Base-by-base conservation (phyloP, 2,113 vertebrate species). In the Scolopax mira region DNA sequence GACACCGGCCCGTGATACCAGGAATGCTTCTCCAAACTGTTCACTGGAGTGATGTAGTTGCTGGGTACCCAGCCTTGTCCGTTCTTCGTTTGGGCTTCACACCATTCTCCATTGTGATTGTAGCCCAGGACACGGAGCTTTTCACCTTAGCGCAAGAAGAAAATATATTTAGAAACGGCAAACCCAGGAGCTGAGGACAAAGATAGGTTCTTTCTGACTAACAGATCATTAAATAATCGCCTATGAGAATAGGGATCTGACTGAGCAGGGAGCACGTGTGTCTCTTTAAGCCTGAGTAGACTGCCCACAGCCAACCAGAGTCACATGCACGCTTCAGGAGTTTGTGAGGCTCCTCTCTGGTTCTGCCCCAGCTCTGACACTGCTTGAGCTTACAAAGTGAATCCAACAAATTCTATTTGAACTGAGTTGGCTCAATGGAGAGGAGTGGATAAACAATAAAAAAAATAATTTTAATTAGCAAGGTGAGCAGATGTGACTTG, bases 61-160 rank as follows among this genome's bases (percentile, higher is more conserved):
- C 98, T 99, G 27, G 98, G 98, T 6, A 99, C 98, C 98, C 98
- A 99, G 37, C 98, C 98, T 87, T 99, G 98, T 19, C 98, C 98
- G 2, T 99, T 99, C 95, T 98, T 98, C 15, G 98, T 98, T 51
- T 98, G 98, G 12, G 98, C 98, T 96, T 99, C 98, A 5, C 98
- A 98, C 98, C 98, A 99, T 31, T 99, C 98, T n/a, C 98, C 98
- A 19, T 99, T 99, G 74, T 99, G 98, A 44, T 99, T 99, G 96
- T 99, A 99, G 92, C 98, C 98, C 87, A 99, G 93, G 80, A 99
- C 98, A 3, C 98, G 98, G 88, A 99, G 98, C 96, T 99, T 99
- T 79, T 99, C 98, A 79, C 98, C 98, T 99, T 61, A 39, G 44
- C 17, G 35, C 61, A 52, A n/a, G 57, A 44, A 52, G 58, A 78